Conservation (phyloP, 2,113 vertebrate species). For the Tympanuchus pallidicinctus region DNA sequence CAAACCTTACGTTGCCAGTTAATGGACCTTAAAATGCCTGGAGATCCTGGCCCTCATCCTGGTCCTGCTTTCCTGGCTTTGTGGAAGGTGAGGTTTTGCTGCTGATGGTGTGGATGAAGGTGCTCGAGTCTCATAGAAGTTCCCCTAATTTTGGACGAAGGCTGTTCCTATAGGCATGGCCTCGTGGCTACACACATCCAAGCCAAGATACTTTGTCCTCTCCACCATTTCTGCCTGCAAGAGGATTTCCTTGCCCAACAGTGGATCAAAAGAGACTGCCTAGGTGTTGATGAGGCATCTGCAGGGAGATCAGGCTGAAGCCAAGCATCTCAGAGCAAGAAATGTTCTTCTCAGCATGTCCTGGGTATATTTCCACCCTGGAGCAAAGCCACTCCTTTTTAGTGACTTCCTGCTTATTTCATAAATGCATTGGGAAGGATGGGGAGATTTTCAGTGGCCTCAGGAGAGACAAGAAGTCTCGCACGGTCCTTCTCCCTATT, state of each 20-base stretch:
- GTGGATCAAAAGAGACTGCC: background rate
- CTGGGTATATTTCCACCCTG: background rate
- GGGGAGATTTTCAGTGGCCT: background rate
- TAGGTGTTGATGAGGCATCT: background rate
- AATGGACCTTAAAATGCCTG: slow-evolving; percentile 6
- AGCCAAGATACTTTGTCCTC: background rate
- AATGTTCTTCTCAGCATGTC: background rate
- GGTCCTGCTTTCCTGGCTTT: background rate
- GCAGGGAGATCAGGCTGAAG: background rate
- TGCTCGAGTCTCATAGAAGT: background rate
- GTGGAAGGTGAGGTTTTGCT: fast-evolving
- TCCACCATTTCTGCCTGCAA: background rate
- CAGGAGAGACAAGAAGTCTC: slow-evolving; percentile 23
- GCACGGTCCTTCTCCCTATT: background rate
- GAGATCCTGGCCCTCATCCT: background rate
- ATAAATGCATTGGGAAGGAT: slow-evolving; percentile 4
- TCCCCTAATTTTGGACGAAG: background rate
- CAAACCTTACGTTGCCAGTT: background rate
- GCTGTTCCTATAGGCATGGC: fast-evolving
- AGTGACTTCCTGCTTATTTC: background rate
- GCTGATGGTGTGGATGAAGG: background rate
- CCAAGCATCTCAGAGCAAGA: background rate
- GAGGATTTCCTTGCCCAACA: background rate
- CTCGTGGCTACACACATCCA: background rate
- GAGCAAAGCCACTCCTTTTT: background rate